Evolutionary conservation across 2,113 vertebrate genomes (phyloP).

Genomic region (Sebastes schlegelii): DNA sequence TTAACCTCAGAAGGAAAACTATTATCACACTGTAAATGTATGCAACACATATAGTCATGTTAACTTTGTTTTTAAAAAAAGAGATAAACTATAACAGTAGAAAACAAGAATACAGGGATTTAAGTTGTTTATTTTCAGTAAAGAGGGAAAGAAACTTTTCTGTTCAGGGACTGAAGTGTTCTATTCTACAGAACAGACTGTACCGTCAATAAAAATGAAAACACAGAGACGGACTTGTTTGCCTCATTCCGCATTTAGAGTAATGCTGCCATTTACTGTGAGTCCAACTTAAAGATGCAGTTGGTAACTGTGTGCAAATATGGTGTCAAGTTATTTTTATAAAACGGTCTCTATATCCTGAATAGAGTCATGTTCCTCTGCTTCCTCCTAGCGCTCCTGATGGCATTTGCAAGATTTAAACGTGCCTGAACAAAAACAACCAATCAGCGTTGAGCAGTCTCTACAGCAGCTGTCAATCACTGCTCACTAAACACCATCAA

Average conservation of each 20-base stretch:
- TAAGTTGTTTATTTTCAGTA: conserved; percentile 48
- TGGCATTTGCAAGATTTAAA: too few species aligned
- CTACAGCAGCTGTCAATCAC: too few species aligned
- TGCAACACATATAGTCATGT: conserved; percentile 70
- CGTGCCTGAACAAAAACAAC: too few species aligned
- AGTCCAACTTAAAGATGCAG: neutral
- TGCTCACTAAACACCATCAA: too few species aligned
- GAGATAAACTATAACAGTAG: conserved; percentile 40
- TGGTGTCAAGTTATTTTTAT: too few species aligned
- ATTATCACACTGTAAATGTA: conserved; percentile 78
- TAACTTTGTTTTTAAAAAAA: conserved; percentile 49
- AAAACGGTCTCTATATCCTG: too few species aligned
- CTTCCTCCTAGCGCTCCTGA: too few species aligned
- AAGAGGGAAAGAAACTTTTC: conserved; percentile 58
- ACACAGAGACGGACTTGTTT: conserved; percentile 3
- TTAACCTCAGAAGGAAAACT: conserved; percentile 48
- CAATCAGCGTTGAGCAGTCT: too few species aligned
- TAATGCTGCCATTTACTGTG: neutral
- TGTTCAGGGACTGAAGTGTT: conserved; percentile 74
- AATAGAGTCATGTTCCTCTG: too few species aligned
- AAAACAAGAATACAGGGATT: conserved; percentile 28
- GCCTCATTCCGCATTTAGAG: neutral
- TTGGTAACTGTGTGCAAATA: too few species aligned
- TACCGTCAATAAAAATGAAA: conserved; percentile 73
- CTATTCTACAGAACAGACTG: conserved; percentile 68